Conservation (phyloP, 2,113 vertebrate genomes). For the Siniperca chuatsi region DNA sequence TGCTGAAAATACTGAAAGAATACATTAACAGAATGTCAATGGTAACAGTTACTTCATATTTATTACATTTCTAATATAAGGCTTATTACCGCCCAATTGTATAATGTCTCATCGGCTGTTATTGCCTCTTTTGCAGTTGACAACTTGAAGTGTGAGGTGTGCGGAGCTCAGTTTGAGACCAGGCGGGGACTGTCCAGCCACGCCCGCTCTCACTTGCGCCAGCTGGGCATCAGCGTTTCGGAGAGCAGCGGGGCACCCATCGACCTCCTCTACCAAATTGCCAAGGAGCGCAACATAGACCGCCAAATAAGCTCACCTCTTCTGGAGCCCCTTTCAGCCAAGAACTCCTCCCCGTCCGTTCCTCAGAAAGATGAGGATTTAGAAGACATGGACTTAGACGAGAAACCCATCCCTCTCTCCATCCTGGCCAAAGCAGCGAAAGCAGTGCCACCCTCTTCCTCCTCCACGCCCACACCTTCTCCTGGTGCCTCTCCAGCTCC, state of each 20-base stretch:
- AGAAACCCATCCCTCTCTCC: conserved; percentile 74
- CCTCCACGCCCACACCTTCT: conserved; percentile 70
- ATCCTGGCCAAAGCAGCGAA: conserved; percentile 70
- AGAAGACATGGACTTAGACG: conserved; percentile 77
- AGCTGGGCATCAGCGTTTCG: conserved; percentile 89
- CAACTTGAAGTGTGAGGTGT: conserved; percentile 91
- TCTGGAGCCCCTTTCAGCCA: conserved; percentile 52
- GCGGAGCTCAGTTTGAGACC: conserved; percentile 91
- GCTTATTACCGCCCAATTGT: background rate
- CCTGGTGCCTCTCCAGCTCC: conserved; percentile 82
- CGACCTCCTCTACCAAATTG: conserved; percentile 90
- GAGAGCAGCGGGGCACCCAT: conserved; percentile 92
- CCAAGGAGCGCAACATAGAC: conserved; percentile 85
- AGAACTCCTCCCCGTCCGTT: conserved; percentile 41
- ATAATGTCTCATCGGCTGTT: background rate
- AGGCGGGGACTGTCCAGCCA: conserved; percentile 93
- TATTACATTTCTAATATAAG: no score
- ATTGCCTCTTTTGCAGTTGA: conserved; percentile 66
- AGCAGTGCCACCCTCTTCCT: conserved; percentile 61
- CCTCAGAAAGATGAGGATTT: conserved; percentile 72
- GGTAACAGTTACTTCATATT: background rate
- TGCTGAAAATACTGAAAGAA: background rate
- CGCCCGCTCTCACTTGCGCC: conserved; percentile 92
- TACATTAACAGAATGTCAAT: background rate
- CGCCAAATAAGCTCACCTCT: conserved; percentile 44